Evolutionary conservation across 1,140 invertebrate genomes (phyloP).

Genomic region (Plodia interpunctella): DNA sequence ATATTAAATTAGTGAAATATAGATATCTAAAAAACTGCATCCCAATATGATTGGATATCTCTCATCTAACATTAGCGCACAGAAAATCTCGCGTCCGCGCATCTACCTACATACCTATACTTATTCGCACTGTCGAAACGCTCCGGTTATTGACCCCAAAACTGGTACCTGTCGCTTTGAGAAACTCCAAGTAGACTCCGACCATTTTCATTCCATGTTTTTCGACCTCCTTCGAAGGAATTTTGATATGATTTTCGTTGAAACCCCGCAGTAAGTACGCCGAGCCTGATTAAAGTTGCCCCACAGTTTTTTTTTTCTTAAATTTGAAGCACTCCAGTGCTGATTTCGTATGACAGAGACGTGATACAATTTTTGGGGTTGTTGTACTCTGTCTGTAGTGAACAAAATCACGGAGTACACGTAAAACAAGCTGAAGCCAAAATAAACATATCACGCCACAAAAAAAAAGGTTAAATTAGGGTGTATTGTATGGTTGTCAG

Average conservation of each 20-base stretch:
- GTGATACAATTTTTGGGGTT: slow-evolving; percentile 4
- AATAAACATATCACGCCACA: too few species aligned
- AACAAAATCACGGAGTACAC: neutral
- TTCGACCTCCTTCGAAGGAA: slow-evolving; percentile 6
- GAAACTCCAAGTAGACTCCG: slow-evolving; percentile 7
- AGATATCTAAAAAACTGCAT: too few species aligned
- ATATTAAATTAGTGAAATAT: too few species aligned
- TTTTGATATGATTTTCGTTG: slow-evolving; percentile 6
- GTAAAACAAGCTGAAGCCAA: too few species aligned
- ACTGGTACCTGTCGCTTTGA: slow-evolving; percentile 27
- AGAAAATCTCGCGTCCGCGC: slow-evolving; percentile 15
- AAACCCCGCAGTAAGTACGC: neutral
- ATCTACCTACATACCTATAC: slow-evolving; percentile 18
- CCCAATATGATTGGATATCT: neutral
- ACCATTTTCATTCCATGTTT: neutral
- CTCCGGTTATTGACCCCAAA: slow-evolving; percentile 53
- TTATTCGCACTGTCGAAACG: slow-evolving; percentile 36
- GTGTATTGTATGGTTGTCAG: too few species aligned
- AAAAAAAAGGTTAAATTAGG: too few species aligned
- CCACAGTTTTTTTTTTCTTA: neutral
- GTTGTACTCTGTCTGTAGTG: too few species aligned
- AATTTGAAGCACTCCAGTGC: neutral
- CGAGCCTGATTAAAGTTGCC: neutral
- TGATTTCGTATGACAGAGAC: neutral
- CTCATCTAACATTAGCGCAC: slow-evolving; percentile 14